Conservation (phyloP, 2,888 invertebrate genomes). For the Nomada lathburiana region DNA sequence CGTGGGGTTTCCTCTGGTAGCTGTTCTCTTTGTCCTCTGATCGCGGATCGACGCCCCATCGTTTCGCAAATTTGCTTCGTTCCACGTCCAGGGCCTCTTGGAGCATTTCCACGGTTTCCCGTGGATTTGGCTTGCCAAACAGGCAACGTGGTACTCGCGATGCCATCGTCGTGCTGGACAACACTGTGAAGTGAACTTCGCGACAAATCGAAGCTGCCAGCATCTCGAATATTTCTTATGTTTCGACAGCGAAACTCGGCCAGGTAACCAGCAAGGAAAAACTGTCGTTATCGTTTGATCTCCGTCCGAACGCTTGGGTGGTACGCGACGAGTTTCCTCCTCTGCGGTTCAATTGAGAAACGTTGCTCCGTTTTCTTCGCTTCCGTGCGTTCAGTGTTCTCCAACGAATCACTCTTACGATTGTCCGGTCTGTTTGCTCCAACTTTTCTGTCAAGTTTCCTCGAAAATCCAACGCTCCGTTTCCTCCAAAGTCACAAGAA, state of each 20-base stretch:
- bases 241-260: constrained; percentile 14
- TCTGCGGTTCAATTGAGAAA: neutral
- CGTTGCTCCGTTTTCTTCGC: neutral
- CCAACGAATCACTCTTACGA: fast-evolving
- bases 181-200: constrained; percentile 79
- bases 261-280: neutral
- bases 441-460: constrained; percentile 62
- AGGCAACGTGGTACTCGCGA: constrained; percentile 85
- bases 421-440: neutral
- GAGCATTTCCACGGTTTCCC: constrained; percentile 87
- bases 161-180: constrained; percentile 75
- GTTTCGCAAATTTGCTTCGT: constrained; percentile 86
- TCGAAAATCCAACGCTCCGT: constrained; percentile 16
- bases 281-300: neutral
- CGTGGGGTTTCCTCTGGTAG: constrained; percentile 68
- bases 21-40: constrained; percentile 81
- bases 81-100: constrained; percentile 87
- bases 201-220: constrained; percentile 80
- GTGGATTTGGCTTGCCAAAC: constrained; percentile 87
- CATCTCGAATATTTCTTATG: constrained; percentile 73
- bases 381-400: neutral
- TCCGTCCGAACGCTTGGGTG: neutral
- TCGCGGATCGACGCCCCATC: constrained; percentile 87
- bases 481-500: constrained; percentile 14
- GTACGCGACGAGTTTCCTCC: neutral